Base-by-base conservation (phyloP, 2,888 invertebrate genomes). In the Mythimna albipuncta region DNA sequence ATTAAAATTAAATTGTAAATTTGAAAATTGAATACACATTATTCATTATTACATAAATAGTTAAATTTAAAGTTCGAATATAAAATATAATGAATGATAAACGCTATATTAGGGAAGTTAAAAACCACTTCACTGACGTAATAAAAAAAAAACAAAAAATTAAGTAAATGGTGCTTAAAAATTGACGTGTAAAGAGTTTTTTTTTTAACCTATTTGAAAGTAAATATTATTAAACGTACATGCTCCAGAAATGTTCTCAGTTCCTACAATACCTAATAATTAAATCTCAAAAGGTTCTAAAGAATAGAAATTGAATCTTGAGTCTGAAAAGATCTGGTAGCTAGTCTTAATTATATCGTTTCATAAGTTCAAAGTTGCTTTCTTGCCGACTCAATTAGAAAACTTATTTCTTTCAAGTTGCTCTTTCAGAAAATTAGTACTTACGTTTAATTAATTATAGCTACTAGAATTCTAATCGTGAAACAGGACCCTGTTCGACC, bases 361-460 rank as follows among this genome's bases (percentile, higher is more conserved):
- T 70, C 63, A 55, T 70, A 44, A 81, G 54, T 55, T 59, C 32
- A 55, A 76, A 66, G 65, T 79, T 59, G 44, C 50, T 69, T 69
- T 59, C 63, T 66, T 54, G 11, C 65, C 55, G 58, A 70, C 66
- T 79, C 58, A 66, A 81, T 81, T 79, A 66, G 65, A 38, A 81
- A 79, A 70, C 70, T 81, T 67, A 38, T 65, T 59, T 64, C 77
- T 69, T 76, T 66, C 41, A 58, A 35, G 26, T 77, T 70, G 44
- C 26, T 77, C 64, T 64, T 69, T 32, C 19, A 52, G 38, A 54
- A 62, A 79, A 73, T 79, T 55, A 58, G 80, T 79, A 76, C 41
- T 64, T 32, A 61, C 26, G 65, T 79, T 73, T 47, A 79, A 80
- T 79, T 79, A 73, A 79, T 77, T 62, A 73, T 47, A 74, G 61